Base-by-base conservation (phyloP, 2,113 vertebrate species). In the Phylloscopus trochiloides region DNA sequence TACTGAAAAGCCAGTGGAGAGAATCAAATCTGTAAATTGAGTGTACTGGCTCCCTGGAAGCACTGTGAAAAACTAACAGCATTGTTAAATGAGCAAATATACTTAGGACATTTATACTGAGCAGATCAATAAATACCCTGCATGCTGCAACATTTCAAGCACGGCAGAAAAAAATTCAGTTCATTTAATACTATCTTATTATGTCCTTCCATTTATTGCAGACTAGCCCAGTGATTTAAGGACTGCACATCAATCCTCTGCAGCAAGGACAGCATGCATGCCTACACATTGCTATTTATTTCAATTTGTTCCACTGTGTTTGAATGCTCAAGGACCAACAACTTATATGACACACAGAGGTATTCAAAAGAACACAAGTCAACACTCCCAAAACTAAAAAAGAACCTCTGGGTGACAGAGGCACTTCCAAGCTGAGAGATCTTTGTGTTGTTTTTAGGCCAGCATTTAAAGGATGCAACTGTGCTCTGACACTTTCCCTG, bases 141-240 rank as follows among this genome's bases (percentile, higher is more conserved):
- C 19, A 45, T 0, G 1, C 25, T 20, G 19, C 42, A 76, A 12
- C 26, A 74, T 45, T 62, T 87, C 59, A 61, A 84, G 74, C 45
- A 50, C 0, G 0, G 17, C 18, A 66, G 28, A 52, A n/a, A 40
- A 55, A 17, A 8, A 2, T 3, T 45, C 4, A 59, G 17, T 48
- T 68, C 9, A 76, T 43, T 83, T 86, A 55, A 40, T 61, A 74
- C 19, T 80, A 10, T 32, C 32, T 67, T 80, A 45, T 76, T 40
- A 45, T 2, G 26, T 31, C 18, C 20, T 86, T 42, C 43, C 7
- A 32, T 12, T 45, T 86, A 91, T 34, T 51, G 36, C 51, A 80
- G 50, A 40, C 34, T 58, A 75, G 28, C 26, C 14, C 17, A 28
- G 31, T 21, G 43, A 62, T 54, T 40, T 61, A 86, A 79, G 52